A percentile compares a stretch with the other conserved stretches of the same genome.
Evolutionary conservation across 1,140 invertebrate genomes (phyloP).

Genomic region (Tribolium madens): DNA sequence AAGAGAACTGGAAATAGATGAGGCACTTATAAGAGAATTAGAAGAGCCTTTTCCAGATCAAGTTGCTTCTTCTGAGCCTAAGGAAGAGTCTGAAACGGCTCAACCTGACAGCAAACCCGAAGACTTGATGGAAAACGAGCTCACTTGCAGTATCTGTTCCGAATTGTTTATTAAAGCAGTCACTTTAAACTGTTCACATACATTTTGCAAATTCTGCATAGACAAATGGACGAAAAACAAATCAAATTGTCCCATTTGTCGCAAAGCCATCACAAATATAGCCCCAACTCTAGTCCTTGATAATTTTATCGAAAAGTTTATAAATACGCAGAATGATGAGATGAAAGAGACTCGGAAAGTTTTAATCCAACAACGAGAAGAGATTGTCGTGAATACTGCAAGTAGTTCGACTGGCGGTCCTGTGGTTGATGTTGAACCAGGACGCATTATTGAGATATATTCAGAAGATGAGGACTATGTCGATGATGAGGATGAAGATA

Average conservation of each 20-base stretch:
- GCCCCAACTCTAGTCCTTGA: slow-evolving; percentile 58
- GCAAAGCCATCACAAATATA: slow-evolving; percentile 60
- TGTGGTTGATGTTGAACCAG: neutral
- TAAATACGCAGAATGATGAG: neutral
- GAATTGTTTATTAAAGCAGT: slow-evolving; percentile 81
- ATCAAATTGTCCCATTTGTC: slow-evolving; percentile 81
- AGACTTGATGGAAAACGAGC: slow-evolving; percentile 79
- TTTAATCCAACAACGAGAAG: neutral
- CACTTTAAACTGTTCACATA: slow-evolving; percentile 82
- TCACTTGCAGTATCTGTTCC: slow-evolving; percentile 83
- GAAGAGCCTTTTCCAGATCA: neutral
- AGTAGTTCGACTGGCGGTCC: neutral
- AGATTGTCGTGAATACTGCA: neutral
- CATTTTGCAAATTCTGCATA: slow-evolving; percentile 83
- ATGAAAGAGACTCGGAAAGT: neutral
- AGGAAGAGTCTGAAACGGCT: neutral
- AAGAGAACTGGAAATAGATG: neutral
- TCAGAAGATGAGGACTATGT: slow-evolving; percentile 53
- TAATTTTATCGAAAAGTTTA: slow-evolving; percentile 52
- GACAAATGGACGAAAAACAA: slow-evolving; percentile 79
- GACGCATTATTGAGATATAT: slow-evolving; percentile 49
- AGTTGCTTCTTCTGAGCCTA: neutral
- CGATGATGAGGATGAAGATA: slow-evolving; percentile 48
- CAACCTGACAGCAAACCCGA: neutral
- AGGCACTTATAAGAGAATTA: neutral